Base-by-base conservation (phyloP, 2,113 vertebrate genomes). In the Hemicordylus capensis region DNA sequence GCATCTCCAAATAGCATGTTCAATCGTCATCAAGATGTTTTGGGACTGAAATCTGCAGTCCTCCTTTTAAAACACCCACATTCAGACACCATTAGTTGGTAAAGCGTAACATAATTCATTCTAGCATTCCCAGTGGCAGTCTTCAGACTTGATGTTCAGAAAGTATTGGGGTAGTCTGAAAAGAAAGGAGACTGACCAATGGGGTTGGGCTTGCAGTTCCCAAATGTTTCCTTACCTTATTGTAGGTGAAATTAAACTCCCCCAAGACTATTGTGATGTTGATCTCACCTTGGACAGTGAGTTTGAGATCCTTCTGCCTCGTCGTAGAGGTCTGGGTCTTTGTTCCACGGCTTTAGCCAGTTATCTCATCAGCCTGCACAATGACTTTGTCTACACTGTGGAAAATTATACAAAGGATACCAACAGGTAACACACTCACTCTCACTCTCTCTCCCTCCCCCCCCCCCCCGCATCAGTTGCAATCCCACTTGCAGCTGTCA, bases 331-430 rank as follows among this genome's bases (percentile, higher is more conserved):
- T 37, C 94, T 94, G 44, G 98, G 98, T 19, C 96, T 99, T 86
- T 99, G 98, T 83, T 96, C 98, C 54, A 99, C 98, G 0, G 98
- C 98, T 3, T 94, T 99, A 0, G 94, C 96, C 94, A 98, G 98
- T 93, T 99, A 99, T 89, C 96, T 99, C 85, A 98, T 99, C 6
- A 86, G 89, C 37, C 94, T 99, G 80, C 98, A 99, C 95, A 99
- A 99, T 14, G 90, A 97, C 39, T 89, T 98, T 1, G 73, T 99
- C 84, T 95, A 96, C 88, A 90, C 94, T 0, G 94, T 97, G 87
- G 96, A 97, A 39, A 97, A 95, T 75, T 94, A 97, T 93, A 96
- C 82, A 14, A 83, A 87, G 46, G 97, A 98, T 70, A 93, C 95
- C 2, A 96, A 90, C 81, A 95, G 96, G 98, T 99, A 93, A n/a